Conservation (phyloP, 2,113 vertebrate species). For the Euleptes europaea region DNA sequence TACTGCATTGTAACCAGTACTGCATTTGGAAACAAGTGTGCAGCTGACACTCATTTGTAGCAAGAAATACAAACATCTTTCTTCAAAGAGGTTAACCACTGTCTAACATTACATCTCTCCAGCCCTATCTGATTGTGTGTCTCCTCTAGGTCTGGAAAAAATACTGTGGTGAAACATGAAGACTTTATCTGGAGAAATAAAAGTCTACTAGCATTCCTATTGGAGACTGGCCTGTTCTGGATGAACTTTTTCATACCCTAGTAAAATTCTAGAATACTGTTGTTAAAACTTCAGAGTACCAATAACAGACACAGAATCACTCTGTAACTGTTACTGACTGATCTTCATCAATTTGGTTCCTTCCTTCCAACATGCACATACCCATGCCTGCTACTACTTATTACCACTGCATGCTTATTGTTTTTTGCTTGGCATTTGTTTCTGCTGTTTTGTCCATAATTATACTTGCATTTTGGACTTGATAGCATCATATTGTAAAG, state of each 20-base stretch:
- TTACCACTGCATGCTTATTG: background rate
- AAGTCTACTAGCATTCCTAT: background rate
- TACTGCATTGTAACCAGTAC: too few species aligned
- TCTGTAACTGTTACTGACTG: background rate
- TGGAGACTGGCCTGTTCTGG: background rate
- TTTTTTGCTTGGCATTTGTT: background rate
- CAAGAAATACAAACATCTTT: background rate
- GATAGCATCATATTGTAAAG: background rate
- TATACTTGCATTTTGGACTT: constrained; percentile 11
- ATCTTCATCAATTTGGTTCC: background rate
- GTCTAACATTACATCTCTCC: background rate
- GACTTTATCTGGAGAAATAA: background rate
- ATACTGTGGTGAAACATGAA: background rate
- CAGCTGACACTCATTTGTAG: background rate
- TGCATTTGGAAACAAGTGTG: background rate
- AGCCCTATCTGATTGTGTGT: background rate
- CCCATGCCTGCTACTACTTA: background rate
- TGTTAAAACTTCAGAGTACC: background rate
- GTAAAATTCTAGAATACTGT: background rate
- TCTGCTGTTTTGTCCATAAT: constrained; percentile 9
- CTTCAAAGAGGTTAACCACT: background rate
- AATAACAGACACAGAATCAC: background rate
- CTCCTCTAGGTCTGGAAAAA: background rate
- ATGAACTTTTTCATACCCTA: background rate
- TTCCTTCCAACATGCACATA: background rate